phyloP scores from a whole-genome alignment of 2,797 vertebrate species.

The Loriculus beryllinus region DNA sequence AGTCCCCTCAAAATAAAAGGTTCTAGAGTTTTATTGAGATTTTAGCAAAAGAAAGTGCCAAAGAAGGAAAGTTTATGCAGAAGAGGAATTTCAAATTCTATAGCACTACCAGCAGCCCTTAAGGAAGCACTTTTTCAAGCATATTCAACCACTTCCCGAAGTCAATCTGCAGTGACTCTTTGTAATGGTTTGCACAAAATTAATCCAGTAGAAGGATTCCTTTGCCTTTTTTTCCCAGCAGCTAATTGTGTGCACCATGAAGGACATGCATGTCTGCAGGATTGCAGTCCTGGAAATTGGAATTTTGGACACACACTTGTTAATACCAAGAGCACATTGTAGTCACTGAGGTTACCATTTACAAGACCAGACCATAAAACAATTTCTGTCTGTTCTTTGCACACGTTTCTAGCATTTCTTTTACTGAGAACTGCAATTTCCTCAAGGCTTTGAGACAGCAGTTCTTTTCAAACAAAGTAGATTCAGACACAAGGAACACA shows the following conservation, averaged over 20 bases:
- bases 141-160: background rate
- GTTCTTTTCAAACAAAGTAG: conserved; percentile 14
- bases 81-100: background rate
- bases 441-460: background rate
- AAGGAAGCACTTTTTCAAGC: background rate
- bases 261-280: background rate
- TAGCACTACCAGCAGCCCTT: background rate
- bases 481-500: background rate
- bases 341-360: background rate
- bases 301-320: background rate
- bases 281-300: background rate
- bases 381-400: background rate
- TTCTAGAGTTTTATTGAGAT: background rate
- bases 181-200: background rate
- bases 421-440: background rate
- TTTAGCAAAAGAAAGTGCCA: background rate
- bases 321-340: background rate
- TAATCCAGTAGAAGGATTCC: background rate
- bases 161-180: background rate
- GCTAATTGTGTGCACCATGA: background rate
- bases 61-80: background rate
- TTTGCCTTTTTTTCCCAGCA: background rate
- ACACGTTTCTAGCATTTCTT: background rate
- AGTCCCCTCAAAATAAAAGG: background rate
- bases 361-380: background rate